A percentile compares a stretch with the other conserved stretches of the same genome.
Conservation (phyloP, 2,888 invertebrate species). For the Esperia sulphurella region DNA sequence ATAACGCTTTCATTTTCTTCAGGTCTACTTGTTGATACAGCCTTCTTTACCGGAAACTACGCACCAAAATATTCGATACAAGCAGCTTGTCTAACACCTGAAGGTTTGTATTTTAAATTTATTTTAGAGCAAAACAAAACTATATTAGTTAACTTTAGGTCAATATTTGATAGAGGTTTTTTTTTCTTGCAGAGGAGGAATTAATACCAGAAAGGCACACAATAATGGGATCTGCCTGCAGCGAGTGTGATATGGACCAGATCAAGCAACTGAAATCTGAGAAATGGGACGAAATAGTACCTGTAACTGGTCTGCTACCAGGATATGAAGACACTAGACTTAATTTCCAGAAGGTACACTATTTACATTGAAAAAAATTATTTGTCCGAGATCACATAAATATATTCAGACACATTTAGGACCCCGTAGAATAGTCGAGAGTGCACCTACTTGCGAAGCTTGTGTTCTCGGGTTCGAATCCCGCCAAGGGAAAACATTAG, state of each 20-base stretch:
- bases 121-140: neutral
- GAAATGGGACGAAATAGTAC: slow-evolving; percentile 79
- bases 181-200: slow-evolving; percentile 55
- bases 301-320: slow-evolving; percentile 70
- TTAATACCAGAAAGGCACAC: slow-evolving; percentile 60
- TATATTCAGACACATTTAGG: no score
- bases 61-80: slow-evolving; percentile 81
- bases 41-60: slow-evolving; percentile 82
- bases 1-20: slow-evolving; percentile 19
- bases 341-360: slow-evolving; percentile 77
- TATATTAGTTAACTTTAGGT: no score
- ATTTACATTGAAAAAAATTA: no score
- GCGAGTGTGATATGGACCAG: slow-evolving; percentile 57
- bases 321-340: slow-evolving; percentile 80
- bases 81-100: slow-evolving; percentile 69
- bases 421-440: no score
- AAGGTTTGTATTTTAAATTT: slow-evolving; percentile 51
- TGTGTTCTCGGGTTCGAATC: no score
- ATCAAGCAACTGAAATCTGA: slow-evolving; percentile 65
- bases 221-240: slow-evolving; percentile 73
- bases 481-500: no score
- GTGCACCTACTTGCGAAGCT: no score
- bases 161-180: slow-evolving; percentile 5
- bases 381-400: no score
- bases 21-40: slow-evolving; percentile 80